These are phyloP conservation scores for Aldrovandia affinis DNA, from an alignment of 2,797 vertebrate genomes.

Conservation along the genomic window DNA sequence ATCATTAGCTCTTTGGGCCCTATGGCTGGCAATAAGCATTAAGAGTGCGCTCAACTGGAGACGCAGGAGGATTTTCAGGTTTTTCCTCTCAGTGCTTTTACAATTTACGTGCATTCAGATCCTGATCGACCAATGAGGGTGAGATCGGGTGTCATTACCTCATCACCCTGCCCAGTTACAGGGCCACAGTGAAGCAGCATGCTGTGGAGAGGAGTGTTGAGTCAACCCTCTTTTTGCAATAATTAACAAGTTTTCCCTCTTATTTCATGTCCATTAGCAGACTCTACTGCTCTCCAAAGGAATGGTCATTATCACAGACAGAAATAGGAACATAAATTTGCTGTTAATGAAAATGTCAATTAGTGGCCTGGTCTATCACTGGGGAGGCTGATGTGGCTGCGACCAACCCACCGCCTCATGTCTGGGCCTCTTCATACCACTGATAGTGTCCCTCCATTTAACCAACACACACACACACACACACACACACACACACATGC, in stretches of 20 bases:
- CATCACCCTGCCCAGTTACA: slow-evolving; percentile 69
- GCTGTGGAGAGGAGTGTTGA: slow-evolving; percentile 67
- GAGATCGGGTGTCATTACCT: slow-evolving; percentile 74
- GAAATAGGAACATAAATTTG: slow-evolving; percentile 93
- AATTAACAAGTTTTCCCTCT: slow-evolving; percentile 83
- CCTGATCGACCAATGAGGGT: slow-evolving; percentile 76
- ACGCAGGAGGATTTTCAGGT: not conserved
- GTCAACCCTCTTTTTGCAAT: slow-evolving; percentile 74
- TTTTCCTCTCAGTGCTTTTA: slow-evolving; percentile 64
- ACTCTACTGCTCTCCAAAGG: slow-evolving; percentile 74
- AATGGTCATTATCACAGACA: slow-evolving; percentile 89
- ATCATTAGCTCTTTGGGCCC: not conserved
- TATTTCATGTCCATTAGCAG: slow-evolving; percentile 85
- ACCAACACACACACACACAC: too few relatives aligned
- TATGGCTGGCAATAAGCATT: not conserved
- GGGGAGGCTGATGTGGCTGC: slow-evolving; percentile 74
- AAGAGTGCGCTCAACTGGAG: not conserved
- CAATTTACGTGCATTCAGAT: slow-evolving; percentile 75
- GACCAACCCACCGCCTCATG: slow-evolving; percentile 30
- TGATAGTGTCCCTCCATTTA: slow-evolving; percentile 37
- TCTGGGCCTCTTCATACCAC: slow-evolving; percentile 56
- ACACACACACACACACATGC: slow-evolving; percentile 23
- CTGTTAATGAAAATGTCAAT: slow-evolving; percentile 95
- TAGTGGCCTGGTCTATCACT: slow-evolving; percentile 81
- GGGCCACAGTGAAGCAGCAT: slow-evolving; percentile 68